These are phyloP conservation scores for Pseudomyrmex flavicornis DNA, from an alignment of 1,140 invertebrate genomes.

Conservation along the genomic window DNA sequence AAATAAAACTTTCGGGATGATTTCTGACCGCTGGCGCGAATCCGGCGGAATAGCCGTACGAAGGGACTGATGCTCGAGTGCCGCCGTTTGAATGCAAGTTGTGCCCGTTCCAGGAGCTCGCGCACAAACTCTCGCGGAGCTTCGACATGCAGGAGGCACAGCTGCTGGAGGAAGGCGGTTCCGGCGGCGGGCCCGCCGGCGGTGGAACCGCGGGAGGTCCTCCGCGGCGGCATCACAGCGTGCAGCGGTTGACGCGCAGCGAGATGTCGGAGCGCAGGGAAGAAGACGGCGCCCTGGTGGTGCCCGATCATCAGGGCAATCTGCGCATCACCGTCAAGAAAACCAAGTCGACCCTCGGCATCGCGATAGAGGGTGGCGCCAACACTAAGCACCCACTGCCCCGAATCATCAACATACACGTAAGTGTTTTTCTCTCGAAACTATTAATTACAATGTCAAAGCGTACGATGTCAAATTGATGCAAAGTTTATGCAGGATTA, in stretches of 20 bases:
- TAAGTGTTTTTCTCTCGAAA: slow-evolving; percentile 84
- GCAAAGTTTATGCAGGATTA: too few relatives aligned
- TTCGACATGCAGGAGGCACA: slow-evolving; percentile 95
- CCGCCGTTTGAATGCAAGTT: slow-evolving; percentile 64
- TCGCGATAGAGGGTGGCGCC: slow-evolving; percentile 98
- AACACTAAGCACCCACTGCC: slow-evolving; percentile 97
- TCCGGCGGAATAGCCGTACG: slow-evolving; percentile 30
- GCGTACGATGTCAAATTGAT: too few relatives aligned
- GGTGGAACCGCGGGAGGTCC: slow-evolving; percentile 86
- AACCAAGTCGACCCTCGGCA: slow-evolving; percentile 96
- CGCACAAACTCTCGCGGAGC: slow-evolving; percentile 92
- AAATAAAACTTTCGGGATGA: not conserved
- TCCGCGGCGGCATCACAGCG: slow-evolving; percentile 81
- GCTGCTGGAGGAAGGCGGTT: slow-evolving; percentile 89
- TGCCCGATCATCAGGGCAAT: slow-evolving; percentile 93
- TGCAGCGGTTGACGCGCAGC: slow-evolving; percentile 80
- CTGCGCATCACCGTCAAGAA: slow-evolving; percentile 95
- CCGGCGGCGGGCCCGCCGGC: slow-evolving; percentile 85
- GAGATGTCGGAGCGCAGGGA: slow-evolving; percentile 86
- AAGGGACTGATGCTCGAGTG: not conserved
- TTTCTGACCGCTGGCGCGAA: slow-evolving; percentile 42
- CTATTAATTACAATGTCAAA: not conserved
- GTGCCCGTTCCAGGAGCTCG: slow-evolving; percentile 88
- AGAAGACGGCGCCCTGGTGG: slow-evolving; percentile 89
- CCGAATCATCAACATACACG: slow-evolving; percentile 98